phyloP scores from a whole-genome alignment of 37 sponge, comb jelly and placozoan genomes.

The Chondrilla cf. caribensis region DNA sequence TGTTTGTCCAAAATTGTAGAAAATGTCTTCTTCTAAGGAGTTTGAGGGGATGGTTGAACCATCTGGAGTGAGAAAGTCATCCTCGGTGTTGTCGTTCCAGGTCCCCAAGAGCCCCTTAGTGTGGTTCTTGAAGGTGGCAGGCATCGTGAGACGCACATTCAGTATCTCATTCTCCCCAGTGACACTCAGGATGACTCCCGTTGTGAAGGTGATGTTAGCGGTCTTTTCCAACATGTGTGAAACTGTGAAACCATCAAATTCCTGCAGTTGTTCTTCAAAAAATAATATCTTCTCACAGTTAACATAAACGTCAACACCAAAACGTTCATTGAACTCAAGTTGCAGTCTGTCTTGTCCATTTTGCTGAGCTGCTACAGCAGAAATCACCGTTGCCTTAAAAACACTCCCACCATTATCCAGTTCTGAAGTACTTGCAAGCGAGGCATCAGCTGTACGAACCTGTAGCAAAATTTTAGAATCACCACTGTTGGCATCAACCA shows the following conservation, averaged over 20 bases:
- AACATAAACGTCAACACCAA: background rate
- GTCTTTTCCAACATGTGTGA: background rate
- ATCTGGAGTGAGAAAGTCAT: conserved; percentile 7
- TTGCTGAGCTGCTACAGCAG: conserved; percentile 10
- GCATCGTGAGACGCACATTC: background rate
- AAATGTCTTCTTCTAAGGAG: conserved; percentile 5
- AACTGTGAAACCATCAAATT: conserved; percentile 1
- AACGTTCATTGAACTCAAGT: conserved; percentile 12
- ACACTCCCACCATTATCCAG: background rate
- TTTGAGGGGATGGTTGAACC: background rate
- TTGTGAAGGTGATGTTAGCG: conserved; percentile 5
- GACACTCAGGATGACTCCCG: conserved; percentile 9
- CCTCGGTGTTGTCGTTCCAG: conserved; percentile 25
- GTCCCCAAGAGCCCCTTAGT: conserved; percentile 22
- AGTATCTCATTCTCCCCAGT: conserved; percentile 15
- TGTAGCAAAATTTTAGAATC: background rate
- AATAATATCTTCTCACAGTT: background rate
- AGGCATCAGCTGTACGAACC: conserved; percentile 1
- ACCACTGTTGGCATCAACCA: conserved; percentile 4
- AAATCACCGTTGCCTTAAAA: background rate
- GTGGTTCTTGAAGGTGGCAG: conserved; percentile 1
- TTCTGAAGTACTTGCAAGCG: background rate
- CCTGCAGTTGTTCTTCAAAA: background rate
- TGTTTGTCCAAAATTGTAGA: conserved; percentile 22
- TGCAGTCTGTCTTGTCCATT: background rate